Conservation (phyloP, 2,113 vertebrate species). For the Henicopernis longicauda region DNA sequence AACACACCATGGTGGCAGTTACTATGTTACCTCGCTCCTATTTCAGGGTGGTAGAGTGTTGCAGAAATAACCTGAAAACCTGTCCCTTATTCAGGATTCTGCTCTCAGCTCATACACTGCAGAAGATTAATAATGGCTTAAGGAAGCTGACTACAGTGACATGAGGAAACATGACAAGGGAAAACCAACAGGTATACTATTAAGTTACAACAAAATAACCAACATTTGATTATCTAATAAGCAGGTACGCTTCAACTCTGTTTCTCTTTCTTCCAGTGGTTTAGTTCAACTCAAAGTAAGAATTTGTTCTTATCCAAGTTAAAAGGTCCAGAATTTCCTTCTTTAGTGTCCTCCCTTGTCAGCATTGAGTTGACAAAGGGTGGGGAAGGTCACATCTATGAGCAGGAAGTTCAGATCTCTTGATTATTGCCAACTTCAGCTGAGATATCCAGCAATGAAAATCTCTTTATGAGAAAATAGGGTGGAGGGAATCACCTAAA, state of each 20-base stretch:
- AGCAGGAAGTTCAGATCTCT: conserved; percentile 10
- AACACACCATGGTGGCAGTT: not conserved
- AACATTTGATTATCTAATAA: not conserved
- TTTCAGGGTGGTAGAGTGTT: not conserved
- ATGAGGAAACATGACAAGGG: not conserved
- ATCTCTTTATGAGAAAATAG: not conserved
- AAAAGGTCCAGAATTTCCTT: not conserved
- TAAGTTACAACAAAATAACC: not conserved
- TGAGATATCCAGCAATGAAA: not conserved
- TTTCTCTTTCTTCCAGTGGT: not conserved
- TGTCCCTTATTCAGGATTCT: not conserved
- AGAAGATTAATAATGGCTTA: not conserved
- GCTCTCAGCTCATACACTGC: not conserved
- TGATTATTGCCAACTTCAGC: not conserved
- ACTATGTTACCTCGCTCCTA: accelerated
- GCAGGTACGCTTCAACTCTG: not conserved
- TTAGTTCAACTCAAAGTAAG: not conserved
- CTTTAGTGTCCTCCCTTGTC: not conserved
- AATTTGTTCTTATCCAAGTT: not conserved
- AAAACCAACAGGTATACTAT: not conserved
- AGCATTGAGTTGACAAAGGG: not conserved
- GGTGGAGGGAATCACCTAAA: not conserved
- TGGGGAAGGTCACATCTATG: not conserved
- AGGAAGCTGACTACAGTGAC: not conserved
- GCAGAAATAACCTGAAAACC: not conserved